phyloP scores from a whole-genome alignment of 23 tunicate species.

The Aplidium turbinatum region DNA sequence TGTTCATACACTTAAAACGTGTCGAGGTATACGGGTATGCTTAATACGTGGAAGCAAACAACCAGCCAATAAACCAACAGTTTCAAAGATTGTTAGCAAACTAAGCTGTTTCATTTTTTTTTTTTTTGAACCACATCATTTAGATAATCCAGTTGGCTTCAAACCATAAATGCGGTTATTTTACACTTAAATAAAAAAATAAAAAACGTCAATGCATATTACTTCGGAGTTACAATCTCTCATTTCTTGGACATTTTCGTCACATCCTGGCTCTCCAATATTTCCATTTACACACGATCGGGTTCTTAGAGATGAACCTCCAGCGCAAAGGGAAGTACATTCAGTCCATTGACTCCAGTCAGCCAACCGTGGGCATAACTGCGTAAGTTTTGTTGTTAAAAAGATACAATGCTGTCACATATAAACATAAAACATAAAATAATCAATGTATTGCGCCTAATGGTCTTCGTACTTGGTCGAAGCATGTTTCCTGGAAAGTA shows the following conservation, averaged over 20 bases:
- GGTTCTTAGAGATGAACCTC: slow-evolving; percentile 34
- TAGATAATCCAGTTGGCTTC: no score
- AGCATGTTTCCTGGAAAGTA: slow-evolving; percentile 32
- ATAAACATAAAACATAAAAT: neutral
- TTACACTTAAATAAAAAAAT: neutral
- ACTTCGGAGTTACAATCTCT: slow-evolving; percentile 55
- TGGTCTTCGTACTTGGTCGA: slow-evolving; percentile 8
- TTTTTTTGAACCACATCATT: neutral
- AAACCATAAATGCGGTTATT: neutral
- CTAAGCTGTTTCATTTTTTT: neutral
- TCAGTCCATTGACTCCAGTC: slow-evolving; percentile 62
- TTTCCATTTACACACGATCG: slow-evolving; percentile 67
- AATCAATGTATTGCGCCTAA: no score
- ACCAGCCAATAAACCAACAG: no score
- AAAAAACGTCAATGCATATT: no score
- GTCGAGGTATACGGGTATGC: neutral
- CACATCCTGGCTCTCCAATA: slow-evolving; percentile 69
- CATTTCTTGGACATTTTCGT: slow-evolving; percentile 17
- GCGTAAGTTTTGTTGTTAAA: no score
- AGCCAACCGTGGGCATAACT: slow-evolving; percentile 67
- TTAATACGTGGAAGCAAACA: no score
- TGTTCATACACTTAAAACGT: neutral
- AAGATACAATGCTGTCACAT: neutral
- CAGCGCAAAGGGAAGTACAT: slow-evolving; percentile 68
- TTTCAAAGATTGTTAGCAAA: neutral